Base-by-base conservation (phyloP, 2,113 vertebrate genomes). In the Ptyas mucosa region DNA sequence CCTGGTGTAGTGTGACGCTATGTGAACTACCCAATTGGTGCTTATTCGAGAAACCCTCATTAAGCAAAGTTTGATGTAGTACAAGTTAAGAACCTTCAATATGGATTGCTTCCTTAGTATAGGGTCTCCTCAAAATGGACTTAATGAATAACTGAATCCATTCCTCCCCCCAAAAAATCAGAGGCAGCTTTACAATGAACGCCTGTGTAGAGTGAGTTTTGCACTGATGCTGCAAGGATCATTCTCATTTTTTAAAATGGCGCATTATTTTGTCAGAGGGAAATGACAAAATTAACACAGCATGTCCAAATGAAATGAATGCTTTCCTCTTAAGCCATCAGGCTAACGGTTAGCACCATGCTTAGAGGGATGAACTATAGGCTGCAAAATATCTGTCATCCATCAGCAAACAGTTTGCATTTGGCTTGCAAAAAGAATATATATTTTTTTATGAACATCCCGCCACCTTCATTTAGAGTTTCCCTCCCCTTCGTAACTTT, bases 401-500 rank as follows among this genome's bases (percentile, higher is more conserved):
- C 92, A 91, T 96, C 93, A 94, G 91, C 91, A 97, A 97, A 96
- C 92, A 93, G 53, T 92, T 94, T 95, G 52, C 0, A 0, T 85
- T 94, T 94, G 85, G 95, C 91, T 96, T 94, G 90, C 89, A 95
- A 86, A 81, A 87, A 89, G 94, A 89, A 81, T 69, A n/a, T n/a
- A 46, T 43, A 4, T 43, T 94, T 96, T 81, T 94, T 89, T 81
- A n/a, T 57, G 58, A 96, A 93, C 95, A 88, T 91, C 91, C 92
- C 97, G 95, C 95, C 95, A 97, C 96, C 96, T 97, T 98, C 96
- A 96, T 92, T 95, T 90, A 91, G 43, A n/a, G 26, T 49, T 26
- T 88, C 24, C 39, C 23, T 51, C 43, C 57, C 21, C 54, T 21
- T 96, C 34, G 90, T 85, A 89, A 93, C 95, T 97, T 97, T 97